Percentiles rank a stretch among this genome's conserved stretches.
Evolutionary conservation across 2,797 vertebrate species (phyloP).

Genomic region (Pyrrhura leucotis): DNA sequence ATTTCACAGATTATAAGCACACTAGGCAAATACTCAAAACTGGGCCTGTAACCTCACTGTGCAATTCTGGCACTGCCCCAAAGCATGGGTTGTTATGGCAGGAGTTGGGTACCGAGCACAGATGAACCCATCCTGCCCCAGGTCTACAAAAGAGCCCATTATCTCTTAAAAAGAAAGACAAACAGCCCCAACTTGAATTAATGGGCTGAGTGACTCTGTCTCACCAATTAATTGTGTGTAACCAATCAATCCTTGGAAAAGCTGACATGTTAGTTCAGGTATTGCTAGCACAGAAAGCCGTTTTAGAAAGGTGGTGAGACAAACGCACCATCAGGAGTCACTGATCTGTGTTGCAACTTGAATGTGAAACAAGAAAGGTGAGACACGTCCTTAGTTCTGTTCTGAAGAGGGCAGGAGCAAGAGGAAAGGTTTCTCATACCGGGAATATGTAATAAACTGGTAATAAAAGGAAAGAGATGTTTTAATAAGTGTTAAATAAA

Average conservation of each 20-base stretch:
- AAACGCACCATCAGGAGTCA: neutral
- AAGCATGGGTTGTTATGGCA: neutral
- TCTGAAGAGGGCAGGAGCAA: neutral
- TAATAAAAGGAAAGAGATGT: neutral
- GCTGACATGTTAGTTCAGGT: neutral
- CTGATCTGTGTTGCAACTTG: neutral
- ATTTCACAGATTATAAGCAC: neutral
- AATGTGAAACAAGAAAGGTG: neutral
- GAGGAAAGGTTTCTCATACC: neutral
- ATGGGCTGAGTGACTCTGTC: neutral
- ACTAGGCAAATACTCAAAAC: neutral
- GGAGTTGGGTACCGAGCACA: neutral
- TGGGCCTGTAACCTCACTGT: neutral
- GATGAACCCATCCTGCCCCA: neutral
- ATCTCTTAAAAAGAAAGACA: neutral
- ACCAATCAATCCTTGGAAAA: neutral
- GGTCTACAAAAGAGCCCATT: neutral
- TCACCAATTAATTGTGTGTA: neutral
- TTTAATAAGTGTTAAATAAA: neutral
- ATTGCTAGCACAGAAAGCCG: neutral
- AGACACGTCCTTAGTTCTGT: neutral
- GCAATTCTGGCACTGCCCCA: neutral
- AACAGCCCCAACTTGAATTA: neutral
- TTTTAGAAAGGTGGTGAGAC: neutral
- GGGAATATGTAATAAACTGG: neutral